phyloP scores from a whole-genome alignment of 2,797 vertebrate species.

The Sebastes paucispinis region DNA sequence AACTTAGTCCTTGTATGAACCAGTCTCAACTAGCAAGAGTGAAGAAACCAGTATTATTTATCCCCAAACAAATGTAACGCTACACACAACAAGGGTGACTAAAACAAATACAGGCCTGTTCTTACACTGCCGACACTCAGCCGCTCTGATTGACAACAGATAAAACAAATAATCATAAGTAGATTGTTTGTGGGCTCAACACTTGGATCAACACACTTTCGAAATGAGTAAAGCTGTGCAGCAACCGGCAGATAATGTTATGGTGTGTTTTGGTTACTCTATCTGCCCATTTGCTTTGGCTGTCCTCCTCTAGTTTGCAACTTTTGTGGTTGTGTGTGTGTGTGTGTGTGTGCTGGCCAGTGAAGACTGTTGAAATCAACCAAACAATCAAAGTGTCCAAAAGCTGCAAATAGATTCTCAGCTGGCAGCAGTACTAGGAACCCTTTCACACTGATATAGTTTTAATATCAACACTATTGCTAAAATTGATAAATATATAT shows the following conservation, averaged over 20 bases:
- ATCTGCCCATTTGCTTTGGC: no score
- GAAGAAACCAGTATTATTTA: conserved; percentile 49
- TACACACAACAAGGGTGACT: conserved; percentile 52
- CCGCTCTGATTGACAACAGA: conserved; percentile 6
- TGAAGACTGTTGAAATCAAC: neutral
- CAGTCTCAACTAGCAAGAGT: neutral
- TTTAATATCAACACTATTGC: neutral
- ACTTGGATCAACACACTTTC: neutral
- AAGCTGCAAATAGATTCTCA: neutral
- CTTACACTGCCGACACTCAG: neutral
- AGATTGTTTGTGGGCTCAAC: conserved; percentile 15
- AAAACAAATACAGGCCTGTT: conserved; percentile 51
- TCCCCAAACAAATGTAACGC: conserved; percentile 48
- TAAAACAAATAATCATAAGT: neutral
- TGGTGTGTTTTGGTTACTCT: neutral
- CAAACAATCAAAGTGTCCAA: neutral
- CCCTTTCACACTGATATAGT: neutral
- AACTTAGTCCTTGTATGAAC: neutral
- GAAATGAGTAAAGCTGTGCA: neutral
- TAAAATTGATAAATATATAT: neutral
- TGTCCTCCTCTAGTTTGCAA: neutral
- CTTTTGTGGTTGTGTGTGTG: neutral
- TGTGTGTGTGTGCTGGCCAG: neutral
- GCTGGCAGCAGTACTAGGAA: neutral
- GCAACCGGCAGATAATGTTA: neutral